Base-by-base conservation (phyloP, 2,888 invertebrate species). In the Caenorhabditis auriculariae region DNA sequence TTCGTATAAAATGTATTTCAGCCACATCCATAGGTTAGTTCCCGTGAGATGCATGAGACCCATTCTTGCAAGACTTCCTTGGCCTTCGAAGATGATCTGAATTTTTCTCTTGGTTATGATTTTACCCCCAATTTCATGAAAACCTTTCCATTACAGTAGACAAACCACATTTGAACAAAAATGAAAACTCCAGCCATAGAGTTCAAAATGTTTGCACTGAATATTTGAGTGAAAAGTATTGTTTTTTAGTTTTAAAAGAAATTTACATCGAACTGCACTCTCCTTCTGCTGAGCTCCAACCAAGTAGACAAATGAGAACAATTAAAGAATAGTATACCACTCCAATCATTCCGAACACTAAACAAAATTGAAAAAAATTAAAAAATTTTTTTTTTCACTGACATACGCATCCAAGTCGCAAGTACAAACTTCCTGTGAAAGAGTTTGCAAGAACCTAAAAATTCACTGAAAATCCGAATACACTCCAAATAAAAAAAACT, bases 121-220 rank as follows among this genome's bases (percentile, higher is more conserved):
- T 23, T 24, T 9, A 45, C 17, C 27, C 9, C 9, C 17, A 45
- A 12, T 1, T 21, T n/a, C 9, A 49, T 2, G 6, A 38, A 41
- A 29, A 72, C 72, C 54, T 73, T 73, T 60, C 70, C 73, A 41
- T 73, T 73, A 52, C 73, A 73, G 39, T 66, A 73, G 3, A 73
- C 73, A 51, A 73, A 73, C 73, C 73, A 73, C 65, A 73, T 73
- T 49, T 73, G 73, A 12, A 65, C 57, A 49, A 70, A 70, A 6
- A 70, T 62, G 53, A 70, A 70, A 7, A 67, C 32, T 4, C 63
- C 63, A 19, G 70, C 64, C 50, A 62, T 35, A 23, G 60, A 41
- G 32, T 64, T 66, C 27, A 70, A 42, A 42, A 58, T 47, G 37
- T 65, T 63, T 0, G 70, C 49, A 44, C 66, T 66, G 38, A 47